Evolutionary conservation across 2,797 vertebrate genomes (phyloP).

Genomic region (Hyperoplus lanceolatus): DNA sequence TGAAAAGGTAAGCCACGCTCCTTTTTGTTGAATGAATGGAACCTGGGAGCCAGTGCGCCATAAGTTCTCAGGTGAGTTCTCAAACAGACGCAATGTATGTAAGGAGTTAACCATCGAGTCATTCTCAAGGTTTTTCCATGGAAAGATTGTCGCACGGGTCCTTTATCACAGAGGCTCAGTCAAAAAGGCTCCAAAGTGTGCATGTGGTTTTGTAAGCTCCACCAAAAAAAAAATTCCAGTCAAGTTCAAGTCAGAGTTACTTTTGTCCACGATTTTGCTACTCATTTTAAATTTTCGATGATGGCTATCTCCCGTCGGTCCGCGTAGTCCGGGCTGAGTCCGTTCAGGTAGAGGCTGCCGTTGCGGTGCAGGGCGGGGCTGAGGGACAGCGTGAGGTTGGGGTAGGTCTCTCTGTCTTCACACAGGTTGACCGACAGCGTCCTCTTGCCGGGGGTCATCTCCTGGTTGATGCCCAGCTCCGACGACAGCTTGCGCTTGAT

Average conservation of each 20-base stretch:
- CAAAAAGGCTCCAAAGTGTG: conserved; percentile 36
- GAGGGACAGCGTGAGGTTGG: conserved; percentile 87
- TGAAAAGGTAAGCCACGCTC: conserved; percentile 11
- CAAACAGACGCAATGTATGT: conserved; percentile 4
- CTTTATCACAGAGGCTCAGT: conserved; percentile 23
- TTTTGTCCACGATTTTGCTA: not conserved
- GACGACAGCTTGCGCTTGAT: conserved; percentile 97
- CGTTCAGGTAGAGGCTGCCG: conserved; percentile 96
- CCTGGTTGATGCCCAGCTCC: conserved; percentile 90
- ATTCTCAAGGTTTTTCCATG: conserved; percentile 17
- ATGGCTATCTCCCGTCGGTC: conserved; percentile 90
- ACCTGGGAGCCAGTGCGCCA: not conserved
- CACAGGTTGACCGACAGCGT: conserved; percentile 93
- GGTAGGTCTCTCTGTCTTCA: conserved; percentile 90
- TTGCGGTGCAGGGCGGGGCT: conserved; percentile 86
- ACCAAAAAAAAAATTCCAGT: not conserved
- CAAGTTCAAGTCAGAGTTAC: not conserved
- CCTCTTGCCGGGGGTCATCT: conserved; percentile 94
- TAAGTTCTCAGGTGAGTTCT: conserved; percentile 4
- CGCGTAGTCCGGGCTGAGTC: conserved; percentile 94
- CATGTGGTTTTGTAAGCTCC: conserved; percentile 18
- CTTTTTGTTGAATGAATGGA: conserved; percentile 14
- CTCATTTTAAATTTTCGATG: conserved; percentile 92
- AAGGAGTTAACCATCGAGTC: conserved; percentile 25
- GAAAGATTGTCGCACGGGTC: conserved; percentile 4